A percentile compares a stretch with the other conserved stretches of the same genome.
phyloP scores from a whole-genome alignment of 2,888 invertebrate species.

The Stenurella melanura region DNA sequence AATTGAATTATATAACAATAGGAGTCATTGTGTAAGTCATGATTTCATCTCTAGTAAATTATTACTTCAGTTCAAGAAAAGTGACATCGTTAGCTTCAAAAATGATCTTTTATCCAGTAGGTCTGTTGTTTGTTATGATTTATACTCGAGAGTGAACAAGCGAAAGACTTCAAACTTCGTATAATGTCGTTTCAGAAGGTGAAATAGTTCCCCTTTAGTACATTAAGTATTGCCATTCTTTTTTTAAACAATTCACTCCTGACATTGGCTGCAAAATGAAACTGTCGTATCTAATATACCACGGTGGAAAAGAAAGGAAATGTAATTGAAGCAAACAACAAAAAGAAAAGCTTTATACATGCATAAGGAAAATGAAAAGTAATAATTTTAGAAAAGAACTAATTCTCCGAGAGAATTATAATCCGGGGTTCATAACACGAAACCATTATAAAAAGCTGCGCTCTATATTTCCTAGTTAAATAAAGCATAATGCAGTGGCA shows the following conservation, averaged over 20 bases:
- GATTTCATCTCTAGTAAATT: background rate
- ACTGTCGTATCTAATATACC: background rate
- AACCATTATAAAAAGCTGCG: conserved; percentile 3
- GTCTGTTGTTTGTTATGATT: background rate
- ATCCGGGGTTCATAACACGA: background rate
- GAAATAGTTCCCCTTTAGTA: background rate
- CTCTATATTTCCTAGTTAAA: conserved; percentile 11
- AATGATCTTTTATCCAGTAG: conserved; percentile 7
- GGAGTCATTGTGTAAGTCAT: background rate
- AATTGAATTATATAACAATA: background rate
- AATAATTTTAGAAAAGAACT: conserved; percentile 19
- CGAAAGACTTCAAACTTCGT: background rate
- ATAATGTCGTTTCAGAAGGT: background rate
- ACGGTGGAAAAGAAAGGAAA: background rate
- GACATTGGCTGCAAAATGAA: conserved; percentile 3
- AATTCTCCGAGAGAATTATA: conserved; percentile 8
- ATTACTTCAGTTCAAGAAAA: conserved; percentile 1
- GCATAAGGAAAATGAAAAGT: conserved; percentile 9
- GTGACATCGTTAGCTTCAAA: background rate
- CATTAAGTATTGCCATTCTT: background rate
- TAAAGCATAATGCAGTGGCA: conserved; percentile 16
- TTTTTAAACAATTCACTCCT: background rate
- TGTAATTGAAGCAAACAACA: conserved; percentile 9
- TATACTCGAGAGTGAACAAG: background rate
- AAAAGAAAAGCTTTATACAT: conserved; percentile 1